A percentile compares a stretch with the other conserved stretches of the same genome.
Conservation (phyloP, 2,797 vertebrate species). For the Leptatherina wallacei region DNA sequence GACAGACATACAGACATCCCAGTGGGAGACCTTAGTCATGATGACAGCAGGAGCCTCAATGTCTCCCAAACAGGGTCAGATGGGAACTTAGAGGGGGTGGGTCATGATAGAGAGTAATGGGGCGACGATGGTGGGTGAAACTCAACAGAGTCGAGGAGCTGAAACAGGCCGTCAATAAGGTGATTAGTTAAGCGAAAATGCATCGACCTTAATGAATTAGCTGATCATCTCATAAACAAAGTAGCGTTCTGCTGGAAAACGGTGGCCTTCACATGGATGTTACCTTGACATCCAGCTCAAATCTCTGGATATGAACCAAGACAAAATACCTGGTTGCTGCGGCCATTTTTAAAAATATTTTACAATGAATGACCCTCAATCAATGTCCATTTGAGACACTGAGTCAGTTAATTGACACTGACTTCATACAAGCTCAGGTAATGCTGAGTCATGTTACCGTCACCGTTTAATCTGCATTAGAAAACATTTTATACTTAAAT, state of each 20-base stretch:
- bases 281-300: not conserved
- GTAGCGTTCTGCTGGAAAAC: not conserved
- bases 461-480: no score
- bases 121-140: not conserved
- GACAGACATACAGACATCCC: conserved; percentile 31
- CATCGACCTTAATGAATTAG: not conserved
- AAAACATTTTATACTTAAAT: no score
- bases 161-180: not conserved
- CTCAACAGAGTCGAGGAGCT: not conserved
- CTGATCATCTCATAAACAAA: not conserved
- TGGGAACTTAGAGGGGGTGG: conserved; percentile 11
- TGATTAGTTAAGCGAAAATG: not conserved
- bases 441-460: not conserved
- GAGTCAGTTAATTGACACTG: not conserved
- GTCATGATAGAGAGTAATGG: not conserved
- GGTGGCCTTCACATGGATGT: not conserved
- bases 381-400: not conserved
- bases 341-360: no score
- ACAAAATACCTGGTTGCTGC: not conserved
- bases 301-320: not conserved
- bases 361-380: no score
- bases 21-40: conserved; percentile 26
- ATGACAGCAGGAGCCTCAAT: conserved; percentile 30
- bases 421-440: not conserved
- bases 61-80: conserved; percentile 2